Evolutionary conservation across 2,113 vertebrate species (phyloP), one percentile per base, ranked within the genome.

Genomic region (Zosterops pallidus): DNA sequence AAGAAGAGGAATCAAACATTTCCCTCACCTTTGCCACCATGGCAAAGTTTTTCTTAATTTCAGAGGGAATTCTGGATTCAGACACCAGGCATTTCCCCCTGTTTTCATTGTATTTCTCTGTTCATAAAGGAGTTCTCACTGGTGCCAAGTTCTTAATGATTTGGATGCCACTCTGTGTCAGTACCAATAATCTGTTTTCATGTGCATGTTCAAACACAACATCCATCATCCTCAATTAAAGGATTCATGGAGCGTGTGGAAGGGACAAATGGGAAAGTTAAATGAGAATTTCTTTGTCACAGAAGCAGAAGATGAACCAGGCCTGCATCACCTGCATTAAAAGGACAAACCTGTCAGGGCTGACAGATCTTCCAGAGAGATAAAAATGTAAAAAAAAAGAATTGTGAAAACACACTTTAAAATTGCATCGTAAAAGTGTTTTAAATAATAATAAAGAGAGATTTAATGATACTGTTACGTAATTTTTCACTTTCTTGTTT

Each of bases 321-420:
- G 35, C 11, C 57, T 9, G 7, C 21, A 14, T 35, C 26, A 28
- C 20, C 28, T 39, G 28, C n/a, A 18, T 39, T 31, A 6, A 79
- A 86, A 83, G 63, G 46, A 92, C 59, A 86, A 65, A 81, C 41
- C 76, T 65, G 44, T 68, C 70, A 76, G 88, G 88, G 37, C n/a
- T 41, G 68, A 77, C 37, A 26, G 70, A 20, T 68, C 37, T 76
- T 41, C 50, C 49, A 0, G 8, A 31, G 67, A 79, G 65, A 42
- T 1, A 2, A 64, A 33, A 29, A 24, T 13, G 12, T 47, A 15
- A n/a, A 68, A 6, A 20, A 67, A n/a, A 81, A 28, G 65, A 76
- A 37, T 0, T 5, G 15, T 52, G 37, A 68, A 59, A 69, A 41
- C 8, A 13, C 2, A 3, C 14, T 72, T 92, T 25, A 46, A 72